Base-by-base conservation (phyloP, 2,888 invertebrate genomes). In the Halictus ligatus region DNA sequence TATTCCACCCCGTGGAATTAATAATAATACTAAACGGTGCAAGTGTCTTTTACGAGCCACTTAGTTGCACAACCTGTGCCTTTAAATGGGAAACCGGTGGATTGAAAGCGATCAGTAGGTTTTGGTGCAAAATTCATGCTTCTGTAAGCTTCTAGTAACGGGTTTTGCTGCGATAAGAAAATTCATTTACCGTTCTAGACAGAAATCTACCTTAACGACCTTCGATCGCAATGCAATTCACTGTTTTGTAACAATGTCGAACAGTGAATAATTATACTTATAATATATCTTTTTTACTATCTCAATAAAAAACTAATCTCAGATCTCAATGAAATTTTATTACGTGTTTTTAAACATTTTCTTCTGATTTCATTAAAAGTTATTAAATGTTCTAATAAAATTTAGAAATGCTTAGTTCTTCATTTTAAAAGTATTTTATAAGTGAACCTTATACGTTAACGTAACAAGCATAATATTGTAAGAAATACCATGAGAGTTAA, bases 1-100 rank as follows among this genome's bases (percentile, higher is more conserved):
- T 88, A 88, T 88, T 87, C 84, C 77, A 80, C 75, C 75, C 73
- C 60, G 50, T 69, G 83, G 86, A 76, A 86, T 87, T 83, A 85
- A 87, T 86, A 83, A 87, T 81, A 78, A 81, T 54, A 48, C 77
- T 81, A 75, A 83, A 69, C 71, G 71, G 29, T 50, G 48, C 48
- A 43, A 67, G 67, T 67, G 67, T 67, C 40, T 60, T 80, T 76
- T 69, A 71, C 78, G 81, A 83, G 81, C 69, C 73, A 84, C 78
- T 85, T 83, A 72, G 74, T 87, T 87, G 69, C 85, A 85, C 85
- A 87, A 81, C 25, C 74, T 54, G 76, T 50, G 40, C 58, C 43
- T 67, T 46, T 60, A 58, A 50, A 60, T 43, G 71, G 29, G 60
- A 75, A 80, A 58, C 72, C 60, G 13, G 60, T 1, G 25, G 60